Conservation (phyloP, 1,140 invertebrate species). For the Sminthurides bifidus region DNA sequence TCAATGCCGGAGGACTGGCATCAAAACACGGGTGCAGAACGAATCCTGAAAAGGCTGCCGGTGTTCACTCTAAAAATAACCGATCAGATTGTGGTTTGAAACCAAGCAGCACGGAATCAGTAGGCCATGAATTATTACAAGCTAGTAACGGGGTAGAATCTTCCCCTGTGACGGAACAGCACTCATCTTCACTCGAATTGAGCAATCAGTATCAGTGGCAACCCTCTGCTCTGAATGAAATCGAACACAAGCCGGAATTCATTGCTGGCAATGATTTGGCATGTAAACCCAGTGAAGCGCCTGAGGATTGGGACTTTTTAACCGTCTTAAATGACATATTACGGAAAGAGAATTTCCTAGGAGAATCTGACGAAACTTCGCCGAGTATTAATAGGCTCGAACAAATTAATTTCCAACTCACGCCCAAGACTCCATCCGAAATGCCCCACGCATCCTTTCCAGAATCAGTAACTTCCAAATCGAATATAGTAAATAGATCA, state of each 20-base stretch:
- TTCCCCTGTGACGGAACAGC: too few species aligned
- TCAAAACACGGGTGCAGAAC: background rate
- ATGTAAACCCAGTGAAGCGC: too few species aligned
- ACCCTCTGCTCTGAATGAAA: too few species aligned
- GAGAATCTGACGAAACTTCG: conserved; percentile 2
- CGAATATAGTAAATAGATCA: background rate
- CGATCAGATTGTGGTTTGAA: background rate
- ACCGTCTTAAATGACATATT: conserved; percentile 26
- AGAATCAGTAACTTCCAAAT: background rate
- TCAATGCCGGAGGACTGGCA: conserved; percentile 17
- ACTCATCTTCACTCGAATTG: too few species aligned
- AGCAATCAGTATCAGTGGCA: too few species aligned
- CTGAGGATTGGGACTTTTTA: conserved; percentile 30
- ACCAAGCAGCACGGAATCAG: background rate
- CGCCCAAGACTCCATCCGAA: too few species aligned
- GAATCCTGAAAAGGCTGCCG: background rate
- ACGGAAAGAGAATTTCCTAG: conserved; percentile 25
- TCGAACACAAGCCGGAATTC: too few species aligned
- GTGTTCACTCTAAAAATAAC: background rate
- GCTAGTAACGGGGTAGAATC: background rate
- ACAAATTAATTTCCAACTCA: too few species aligned
- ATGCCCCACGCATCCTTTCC: background rate
- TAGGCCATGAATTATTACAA: background rate
- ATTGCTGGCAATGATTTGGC: too few species aligned
- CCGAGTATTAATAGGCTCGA: background rate